A percentile compares a stretch with the other conserved stretches of the same genome.
Conservation (phyloP, 2,113 vertebrate genomes). For the Syrmaticus mikado region DNA sequence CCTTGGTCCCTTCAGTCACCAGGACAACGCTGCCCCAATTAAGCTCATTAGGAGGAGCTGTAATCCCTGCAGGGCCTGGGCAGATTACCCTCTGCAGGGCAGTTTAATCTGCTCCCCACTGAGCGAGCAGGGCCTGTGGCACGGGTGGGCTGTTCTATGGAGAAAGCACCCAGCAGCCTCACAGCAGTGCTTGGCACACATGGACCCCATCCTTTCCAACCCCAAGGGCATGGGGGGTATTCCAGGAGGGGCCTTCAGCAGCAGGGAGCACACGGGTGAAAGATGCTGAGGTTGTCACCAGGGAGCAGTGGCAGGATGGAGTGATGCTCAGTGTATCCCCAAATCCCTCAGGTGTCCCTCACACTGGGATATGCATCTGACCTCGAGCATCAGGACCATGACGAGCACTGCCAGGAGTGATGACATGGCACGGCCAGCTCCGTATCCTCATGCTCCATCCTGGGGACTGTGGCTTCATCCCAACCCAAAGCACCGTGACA, state of each 20-base stretch:
- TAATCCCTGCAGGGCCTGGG: slow-evolving; percentile 57
- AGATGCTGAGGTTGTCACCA: neutral
- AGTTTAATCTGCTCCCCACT: slow-evolving; percentile 53
- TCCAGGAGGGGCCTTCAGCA: neutral
- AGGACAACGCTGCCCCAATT: slow-evolving; percentile 67
- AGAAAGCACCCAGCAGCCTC: neutral
- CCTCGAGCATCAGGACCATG: neutral
- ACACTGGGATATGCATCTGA: accelerated
- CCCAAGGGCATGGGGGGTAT: accelerated
- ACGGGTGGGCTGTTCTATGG: neutral
- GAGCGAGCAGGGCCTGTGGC: neutral
- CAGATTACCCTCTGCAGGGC: slow-evolving; percentile 54
- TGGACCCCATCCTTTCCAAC: neutral
- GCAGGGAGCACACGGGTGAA: neutral
- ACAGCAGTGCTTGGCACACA: accelerated
- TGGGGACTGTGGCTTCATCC: neutral
- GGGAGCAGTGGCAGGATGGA: neutral
- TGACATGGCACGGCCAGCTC: neutral
- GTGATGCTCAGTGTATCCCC: neutral
- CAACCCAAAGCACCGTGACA: neutral
- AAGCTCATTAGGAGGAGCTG: slow-evolving; percentile 65
- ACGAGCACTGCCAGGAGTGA: neutral
- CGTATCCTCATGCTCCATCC: accelerated
- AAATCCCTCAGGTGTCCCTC: neutral
- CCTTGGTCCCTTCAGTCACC: slow-evolving; percentile 30